These are phyloP conservation scores for Trinorchestia longiramus DNA, from an alignment of 1,140 invertebrate species.

Conservation along the genomic window DNA sequence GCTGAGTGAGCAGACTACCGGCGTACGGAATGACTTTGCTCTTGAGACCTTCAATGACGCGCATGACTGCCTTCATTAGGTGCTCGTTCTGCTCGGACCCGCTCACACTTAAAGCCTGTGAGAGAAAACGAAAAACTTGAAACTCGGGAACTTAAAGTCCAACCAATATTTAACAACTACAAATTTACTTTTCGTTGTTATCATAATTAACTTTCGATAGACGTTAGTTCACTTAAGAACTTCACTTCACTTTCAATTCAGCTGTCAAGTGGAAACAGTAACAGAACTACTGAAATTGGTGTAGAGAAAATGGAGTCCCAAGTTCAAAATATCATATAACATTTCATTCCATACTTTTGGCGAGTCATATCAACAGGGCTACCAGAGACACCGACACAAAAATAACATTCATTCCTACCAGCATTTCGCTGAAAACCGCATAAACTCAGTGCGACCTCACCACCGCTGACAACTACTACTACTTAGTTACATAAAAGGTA, in stretches of 20 bases:
- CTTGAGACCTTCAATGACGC: constrained; percentile 85
- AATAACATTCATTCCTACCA: too few relatives aligned
- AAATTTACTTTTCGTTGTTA: background rate
- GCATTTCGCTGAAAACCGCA: too few relatives aligned
- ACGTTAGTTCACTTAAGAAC: background rate
- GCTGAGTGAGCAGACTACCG: constrained; percentile 81
- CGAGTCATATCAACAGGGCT: background rate
- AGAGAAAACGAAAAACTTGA: background rate
- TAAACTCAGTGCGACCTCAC: too few relatives aligned
- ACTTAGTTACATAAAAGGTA: too few relatives aligned
- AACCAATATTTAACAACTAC: background rate
- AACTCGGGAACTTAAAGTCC: background rate
- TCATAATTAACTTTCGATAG: background rate
- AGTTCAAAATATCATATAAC: too few relatives aligned
- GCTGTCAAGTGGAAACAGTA: too few relatives aligned
- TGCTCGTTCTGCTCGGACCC: constrained; percentile 95
- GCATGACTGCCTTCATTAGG: constrained; percentile 96
- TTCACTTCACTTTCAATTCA: too few relatives aligned
- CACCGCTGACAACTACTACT: too few relatives aligned
- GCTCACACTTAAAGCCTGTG: constrained; percentile 76
- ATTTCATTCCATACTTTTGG: background rate
- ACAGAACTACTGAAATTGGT: too few relatives aligned
- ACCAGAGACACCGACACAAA: background rate
- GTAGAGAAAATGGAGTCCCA: too few relatives aligned
- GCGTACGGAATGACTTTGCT: constrained; percentile 85